Conservation (phyloP, 2,888 invertebrate genomes). For the Scaptomyza caliginosa region DNA sequence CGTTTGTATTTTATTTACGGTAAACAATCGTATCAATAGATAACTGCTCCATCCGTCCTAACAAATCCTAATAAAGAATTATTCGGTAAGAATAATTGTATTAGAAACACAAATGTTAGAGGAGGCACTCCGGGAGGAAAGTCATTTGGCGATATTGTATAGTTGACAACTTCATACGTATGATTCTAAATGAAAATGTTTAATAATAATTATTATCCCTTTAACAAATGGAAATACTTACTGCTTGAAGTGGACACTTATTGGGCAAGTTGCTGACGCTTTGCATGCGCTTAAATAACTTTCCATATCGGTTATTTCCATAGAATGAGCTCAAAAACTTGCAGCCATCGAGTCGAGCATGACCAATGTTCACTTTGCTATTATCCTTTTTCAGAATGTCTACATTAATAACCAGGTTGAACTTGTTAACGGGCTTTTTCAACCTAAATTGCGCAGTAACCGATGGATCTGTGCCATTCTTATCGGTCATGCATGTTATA, state of each 20-base stretch:
- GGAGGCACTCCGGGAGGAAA: conserved; percentile 36
- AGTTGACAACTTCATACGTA: conserved; percentile 51
- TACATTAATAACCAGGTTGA: neutral
- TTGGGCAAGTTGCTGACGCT: conserved; percentile 45
- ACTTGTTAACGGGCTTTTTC: accelerated
- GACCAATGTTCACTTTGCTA: conserved; percentile 34
- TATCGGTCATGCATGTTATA: conserved; percentile 5
- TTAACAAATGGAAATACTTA: conserved; percentile 50
- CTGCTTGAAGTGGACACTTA: conserved; percentile 48
- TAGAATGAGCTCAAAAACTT: conserved; percentile 32
- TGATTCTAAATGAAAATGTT: conserved; percentile 15
- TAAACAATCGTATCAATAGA: neutral
- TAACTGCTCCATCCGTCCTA: neutral
- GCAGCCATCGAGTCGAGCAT: conserved; percentile 52
- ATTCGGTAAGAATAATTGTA: conserved; percentile 2
- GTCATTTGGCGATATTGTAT: conserved; percentile 37
- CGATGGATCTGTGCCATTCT: neutral
- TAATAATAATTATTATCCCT: no score
- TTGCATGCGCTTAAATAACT: conserved; percentile 38
- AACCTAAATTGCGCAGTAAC: neutral
- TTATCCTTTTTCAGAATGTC: conserved; percentile 47
- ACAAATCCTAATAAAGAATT: neutral
- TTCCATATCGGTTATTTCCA: conserved; percentile 16
- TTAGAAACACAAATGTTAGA: conserved; percentile 25
- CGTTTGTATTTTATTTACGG: no score